A percentile compares a stretch with the other conserved stretches of the same genome.
These are phyloP conservation scores for Ophioderma brevispina DNA, from an alignment of 35 echinoderm and acorn worm genomes.

Conservation along the genomic window DNA sequence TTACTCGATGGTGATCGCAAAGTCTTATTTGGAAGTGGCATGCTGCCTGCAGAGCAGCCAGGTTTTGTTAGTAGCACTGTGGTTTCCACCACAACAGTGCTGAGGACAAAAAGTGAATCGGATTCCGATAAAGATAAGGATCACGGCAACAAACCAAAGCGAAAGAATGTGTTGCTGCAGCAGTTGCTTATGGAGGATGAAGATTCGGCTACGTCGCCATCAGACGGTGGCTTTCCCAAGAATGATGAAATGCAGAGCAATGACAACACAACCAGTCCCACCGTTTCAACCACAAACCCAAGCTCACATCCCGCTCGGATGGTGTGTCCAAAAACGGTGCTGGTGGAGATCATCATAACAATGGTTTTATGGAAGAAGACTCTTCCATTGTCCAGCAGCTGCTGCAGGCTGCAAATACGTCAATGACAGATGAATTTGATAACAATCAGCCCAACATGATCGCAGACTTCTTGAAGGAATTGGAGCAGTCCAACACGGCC, in stretches of 20 bases:
- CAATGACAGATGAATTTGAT: conserved; percentile 58
- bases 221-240: conserved; percentile 28
- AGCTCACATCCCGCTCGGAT: conserved; percentile 1
- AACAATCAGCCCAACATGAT: conserved; percentile 71
- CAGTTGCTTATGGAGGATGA: conserved; percentile 81
- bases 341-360: not conserved
- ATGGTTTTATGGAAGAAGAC: conserved; percentile 27
- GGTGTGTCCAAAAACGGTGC: not conserved
- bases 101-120: conserved; percentile 49
- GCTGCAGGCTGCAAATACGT: conserved; percentile 46
- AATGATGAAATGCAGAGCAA: conserved; percentile 44
- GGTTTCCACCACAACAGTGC: conserved; percentile 77
- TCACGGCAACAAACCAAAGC: conserved; percentile 35
- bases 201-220: conserved; percentile 8
- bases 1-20: conserved; percentile 75
- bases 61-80: conserved; percentile 86
- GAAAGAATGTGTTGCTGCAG: conserved; percentile 85
- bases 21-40: conserved; percentile 68
- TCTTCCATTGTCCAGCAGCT: conserved; percentile 79
- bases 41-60: conserved; percentile 77
- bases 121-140: conserved; percentile 29
- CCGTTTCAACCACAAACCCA: conserved; percentile 82
- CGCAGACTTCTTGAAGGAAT: conserved; percentile 79
- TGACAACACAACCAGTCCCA: conserved; percentile 83
- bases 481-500: conserved; percentile 36